phyloP scores from a whole-genome alignment of 2,888 invertebrate species.

The Rutpela maculata region DNA sequence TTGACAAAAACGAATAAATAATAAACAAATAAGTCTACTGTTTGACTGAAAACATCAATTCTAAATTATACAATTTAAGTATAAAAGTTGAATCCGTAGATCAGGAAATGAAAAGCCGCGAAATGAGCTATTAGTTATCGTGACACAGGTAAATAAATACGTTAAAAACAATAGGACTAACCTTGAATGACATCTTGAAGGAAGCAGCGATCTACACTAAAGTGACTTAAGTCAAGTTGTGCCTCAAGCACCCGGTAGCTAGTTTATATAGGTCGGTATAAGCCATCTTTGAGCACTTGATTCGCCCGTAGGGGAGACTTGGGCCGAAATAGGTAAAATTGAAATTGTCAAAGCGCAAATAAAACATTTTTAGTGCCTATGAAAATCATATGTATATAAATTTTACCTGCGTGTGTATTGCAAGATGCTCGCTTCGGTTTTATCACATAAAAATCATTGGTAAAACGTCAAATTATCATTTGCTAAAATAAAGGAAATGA shows the following conservation, averaged over 20 bases:
- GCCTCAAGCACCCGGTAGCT: constrained; percentile 54
- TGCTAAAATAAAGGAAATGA: too few species aligned
- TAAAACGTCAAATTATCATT: too few species aligned
- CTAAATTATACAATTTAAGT: not conserved
- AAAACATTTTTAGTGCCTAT: too few species aligned
- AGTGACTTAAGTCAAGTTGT: constrained; percentile 51
- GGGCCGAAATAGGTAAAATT: constrained; percentile 31
- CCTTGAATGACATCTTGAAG: constrained; percentile 54
- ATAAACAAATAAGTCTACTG: too few species aligned
- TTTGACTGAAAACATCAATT: not conserved
- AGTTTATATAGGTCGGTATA: constrained; percentile 60
- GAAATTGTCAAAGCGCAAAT: not conserved
- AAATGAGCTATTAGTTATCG: not conserved
- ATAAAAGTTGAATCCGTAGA: not conserved
- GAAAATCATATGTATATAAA: too few species aligned
- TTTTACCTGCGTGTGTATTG: too few species aligned
- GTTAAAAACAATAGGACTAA: constrained; percentile 46
- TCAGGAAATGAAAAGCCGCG: not conserved
- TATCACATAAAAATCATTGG: too few species aligned
- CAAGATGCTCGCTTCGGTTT: too few species aligned
- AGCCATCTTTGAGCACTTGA: constrained; percentile 49
- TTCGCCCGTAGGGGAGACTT: constrained; percentile 41
- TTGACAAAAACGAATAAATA: too few species aligned
- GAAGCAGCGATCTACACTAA: constrained; percentile 53
- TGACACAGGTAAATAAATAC: not conserved